A percentile compares a stretch with the other conserved stretches of the same genome.
Evolutionary conservation across 2,888 invertebrate genomes (phyloP).

Genomic region (Phyto melanocephala): DNA sequence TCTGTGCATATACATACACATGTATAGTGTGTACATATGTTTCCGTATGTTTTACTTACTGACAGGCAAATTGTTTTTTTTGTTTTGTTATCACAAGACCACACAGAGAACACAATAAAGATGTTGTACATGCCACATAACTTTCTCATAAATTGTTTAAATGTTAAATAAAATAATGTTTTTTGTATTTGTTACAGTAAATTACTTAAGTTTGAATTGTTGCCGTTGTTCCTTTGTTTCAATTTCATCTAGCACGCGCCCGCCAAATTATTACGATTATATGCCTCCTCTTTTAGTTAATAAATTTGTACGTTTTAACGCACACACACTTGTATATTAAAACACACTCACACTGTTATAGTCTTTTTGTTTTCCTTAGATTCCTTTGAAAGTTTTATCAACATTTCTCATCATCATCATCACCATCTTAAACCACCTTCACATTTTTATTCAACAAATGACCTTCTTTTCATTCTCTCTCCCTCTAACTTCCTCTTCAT

Average conservation of each 20-base stretch:
- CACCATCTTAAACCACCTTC: neutral
- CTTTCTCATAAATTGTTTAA: constrained; percentile 53
- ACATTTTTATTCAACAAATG: constrained; percentile 38
- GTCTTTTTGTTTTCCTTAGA: constrained; percentile 1
- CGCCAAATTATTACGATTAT: constrained; percentile 18
- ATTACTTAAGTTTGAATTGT: neutral
- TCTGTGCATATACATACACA: neutral
- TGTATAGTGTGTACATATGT: too few species aligned
- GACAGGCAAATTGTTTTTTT: neutral
- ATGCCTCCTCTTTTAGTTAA: neutral
- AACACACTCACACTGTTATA: neutral
- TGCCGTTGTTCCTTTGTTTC: neutral
- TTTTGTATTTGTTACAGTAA: neutral
- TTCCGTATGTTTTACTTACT: neutral
- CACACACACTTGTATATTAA: neutral
- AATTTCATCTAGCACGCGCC: constrained; percentile 40
- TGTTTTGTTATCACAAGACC: neutral
- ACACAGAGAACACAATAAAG: neutral
- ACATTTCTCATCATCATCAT: neutral
- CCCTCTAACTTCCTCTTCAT: neutral
- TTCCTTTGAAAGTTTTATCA: neutral
- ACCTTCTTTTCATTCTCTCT: constrained; percentile 31
- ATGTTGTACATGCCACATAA: constrained; percentile 46
- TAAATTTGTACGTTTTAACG: too few species aligned
- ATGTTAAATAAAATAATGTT: neutral